Evolutionary conservation across 2,797 vertebrate species (phyloP).

Genomic region (Vireo griseus): DNA sequence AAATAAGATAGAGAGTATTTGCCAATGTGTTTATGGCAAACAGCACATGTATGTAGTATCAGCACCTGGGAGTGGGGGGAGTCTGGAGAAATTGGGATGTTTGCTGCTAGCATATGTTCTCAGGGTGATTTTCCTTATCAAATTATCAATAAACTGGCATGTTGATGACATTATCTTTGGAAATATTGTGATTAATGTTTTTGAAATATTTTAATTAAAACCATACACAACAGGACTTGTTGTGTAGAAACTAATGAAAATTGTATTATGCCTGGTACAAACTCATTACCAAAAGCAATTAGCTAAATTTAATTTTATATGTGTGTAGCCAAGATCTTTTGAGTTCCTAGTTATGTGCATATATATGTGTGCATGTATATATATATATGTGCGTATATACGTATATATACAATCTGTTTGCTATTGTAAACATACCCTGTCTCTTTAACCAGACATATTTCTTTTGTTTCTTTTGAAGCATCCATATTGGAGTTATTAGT

Average conservation of each 20-base stretch:
- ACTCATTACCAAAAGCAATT: neutral
- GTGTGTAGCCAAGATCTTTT: neutral
- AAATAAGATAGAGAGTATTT: neutral
- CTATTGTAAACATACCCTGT: neutral
- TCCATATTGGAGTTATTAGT: neutral
- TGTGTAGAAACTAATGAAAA: neutral
- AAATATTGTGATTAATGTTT: neutral
- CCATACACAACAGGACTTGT: neutral
- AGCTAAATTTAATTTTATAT: neutral
- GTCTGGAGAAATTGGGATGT: conserved; percentile 35
- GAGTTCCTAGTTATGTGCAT: neutral
- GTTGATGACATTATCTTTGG: neutral
- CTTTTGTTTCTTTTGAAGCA: neutral
- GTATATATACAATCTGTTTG: neutral
- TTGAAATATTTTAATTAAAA: neutral
- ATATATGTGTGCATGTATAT: no score
- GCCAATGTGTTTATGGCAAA: neutral
- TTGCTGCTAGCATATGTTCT: neutral
- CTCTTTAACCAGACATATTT: neutral
- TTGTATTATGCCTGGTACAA: neutral
- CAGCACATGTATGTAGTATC: fast-evolving
- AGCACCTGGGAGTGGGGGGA: neutral
- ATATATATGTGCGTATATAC: no score
- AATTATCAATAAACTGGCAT: neutral
- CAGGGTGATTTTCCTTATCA: conserved; percentile 40